Evolutionary conservation across 2,797 vertebrate species (phyloP).

Genomic region (Potorous gilbertii): DNA sequence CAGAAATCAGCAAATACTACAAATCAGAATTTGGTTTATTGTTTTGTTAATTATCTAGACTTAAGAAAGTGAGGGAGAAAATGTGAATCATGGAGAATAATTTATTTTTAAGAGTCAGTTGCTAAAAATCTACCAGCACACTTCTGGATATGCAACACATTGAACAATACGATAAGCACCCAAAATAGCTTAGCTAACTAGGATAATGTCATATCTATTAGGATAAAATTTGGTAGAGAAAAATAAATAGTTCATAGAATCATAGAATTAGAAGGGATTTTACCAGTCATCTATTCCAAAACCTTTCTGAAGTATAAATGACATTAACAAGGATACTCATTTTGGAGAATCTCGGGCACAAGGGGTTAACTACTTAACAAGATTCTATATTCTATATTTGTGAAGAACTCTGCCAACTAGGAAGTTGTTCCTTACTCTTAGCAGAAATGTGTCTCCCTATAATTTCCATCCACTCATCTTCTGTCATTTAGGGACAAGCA

Average conservation of each 20-base stretch:
- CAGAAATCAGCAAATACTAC: background rate
- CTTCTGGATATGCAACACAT: background rate
- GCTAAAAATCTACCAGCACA: background rate
- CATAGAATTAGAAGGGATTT: background rate
- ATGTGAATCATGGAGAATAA: background rate
- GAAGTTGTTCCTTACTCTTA: background rate
- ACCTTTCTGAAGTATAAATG: background rate
- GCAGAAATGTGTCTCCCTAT: background rate
- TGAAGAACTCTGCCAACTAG: background rate
- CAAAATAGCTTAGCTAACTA: background rate
- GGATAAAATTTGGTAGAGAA: background rate
- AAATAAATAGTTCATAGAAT: background rate
- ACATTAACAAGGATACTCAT: background rate
- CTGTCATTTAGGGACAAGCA: background rate
- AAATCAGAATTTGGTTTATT: background rate
- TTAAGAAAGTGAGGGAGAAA: background rate
- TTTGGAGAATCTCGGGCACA: background rate
- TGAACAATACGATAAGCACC: background rate
- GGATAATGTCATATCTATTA: background rate
- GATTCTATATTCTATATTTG: background rate
- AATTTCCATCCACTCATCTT: background rate
- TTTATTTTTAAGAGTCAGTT: background rate
- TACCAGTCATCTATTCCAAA: background rate
- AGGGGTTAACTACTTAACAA: background rate
- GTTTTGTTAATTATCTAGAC: background rate